Evolutionary conservation across 2,113 vertebrate species (phyloP).

Genomic region (Puma concolor): DNA sequence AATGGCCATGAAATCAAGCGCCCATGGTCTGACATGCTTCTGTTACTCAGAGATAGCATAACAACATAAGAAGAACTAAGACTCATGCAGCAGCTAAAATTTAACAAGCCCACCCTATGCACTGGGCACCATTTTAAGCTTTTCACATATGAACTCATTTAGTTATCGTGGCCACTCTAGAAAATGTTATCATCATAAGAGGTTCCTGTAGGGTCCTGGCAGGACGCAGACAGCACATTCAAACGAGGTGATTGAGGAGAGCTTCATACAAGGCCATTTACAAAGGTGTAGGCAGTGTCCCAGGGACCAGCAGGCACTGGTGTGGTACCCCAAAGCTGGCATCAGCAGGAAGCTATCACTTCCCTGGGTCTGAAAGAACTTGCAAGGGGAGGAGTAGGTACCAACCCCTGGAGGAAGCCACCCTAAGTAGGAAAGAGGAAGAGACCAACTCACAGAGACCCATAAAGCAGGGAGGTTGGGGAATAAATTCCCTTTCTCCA

Average conservation of each 20-base stretch:
- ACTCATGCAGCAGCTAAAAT: not conserved
- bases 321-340: not conserved
- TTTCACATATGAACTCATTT: not conserved
- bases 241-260: not conserved
- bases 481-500: not conserved
- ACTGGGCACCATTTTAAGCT: not conserved
- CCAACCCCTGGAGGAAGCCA: not conserved
- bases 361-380: not conserved
- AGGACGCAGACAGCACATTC: not conserved
- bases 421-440: not conserved
- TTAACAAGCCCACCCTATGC: not conserved
- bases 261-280: not conserved
- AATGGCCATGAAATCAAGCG: not conserved
- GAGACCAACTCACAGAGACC: not conserved
- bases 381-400: not conserved
- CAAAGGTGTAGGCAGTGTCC: not conserved
- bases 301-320: not conserved
- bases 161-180: not conserved
- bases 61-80: not conserved
- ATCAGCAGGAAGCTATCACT: not conserved
- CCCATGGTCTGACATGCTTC: not conserved
- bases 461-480: not conserved
- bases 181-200: not conserved
- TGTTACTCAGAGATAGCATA: not conserved
- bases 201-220: not conserved